Evolutionary conservation across 2,888 invertebrate genomes (phyloP), one percentile per base, ranked within the genome.

Genomic region (Marasmarcha lunaedactyla): DNA sequence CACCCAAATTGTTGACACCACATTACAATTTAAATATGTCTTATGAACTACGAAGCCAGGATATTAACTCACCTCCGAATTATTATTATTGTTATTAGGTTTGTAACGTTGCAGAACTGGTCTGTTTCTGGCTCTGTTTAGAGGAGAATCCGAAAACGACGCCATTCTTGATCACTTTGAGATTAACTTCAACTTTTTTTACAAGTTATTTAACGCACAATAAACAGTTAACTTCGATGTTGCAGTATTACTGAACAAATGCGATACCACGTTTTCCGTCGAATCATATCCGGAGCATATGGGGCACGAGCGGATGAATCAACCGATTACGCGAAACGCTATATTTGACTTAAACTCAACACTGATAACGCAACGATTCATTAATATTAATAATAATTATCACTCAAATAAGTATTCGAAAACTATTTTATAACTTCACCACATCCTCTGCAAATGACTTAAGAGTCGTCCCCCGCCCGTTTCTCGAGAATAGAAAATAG

Each of bases 251-350:
- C 63, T 64, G 60, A 60, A 57, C 69, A 61, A 63, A 64, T 53
- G 67, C 65, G 77, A 81, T 79, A 74, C 70, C 68, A 74, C 78
- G 76, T 72, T 73, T 78, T 74, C 67, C 67, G 69, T 72, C 76
- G 76, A 74, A 79, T 78, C 81, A 78, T 74, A 81, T 81, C 83
- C 83, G 83, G 74, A 74, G 71, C 58, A 62, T 65, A 67, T 57
- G 61, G 58, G 63, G 64, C 63, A 51, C 56, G 60, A 49, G 55
- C 63, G 64, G 54, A 63, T 77, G 77, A 78, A 66, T 78, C 76
- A 76, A 67, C 61, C 58, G 68, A 70, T 70, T 70, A 70, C 70
- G 53, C 57, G 50, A 48, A 60, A 54, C 58, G 62, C 54, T 49
- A 54, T 57, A 57, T 54, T 51, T 54, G 54, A 57, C 20, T 20